Evolutionary conservation across 2,797 vertebrate genomes (phyloP), one percentile per base, ranked within the genome.

Genomic region (Labroides dimidiatus): DNA sequence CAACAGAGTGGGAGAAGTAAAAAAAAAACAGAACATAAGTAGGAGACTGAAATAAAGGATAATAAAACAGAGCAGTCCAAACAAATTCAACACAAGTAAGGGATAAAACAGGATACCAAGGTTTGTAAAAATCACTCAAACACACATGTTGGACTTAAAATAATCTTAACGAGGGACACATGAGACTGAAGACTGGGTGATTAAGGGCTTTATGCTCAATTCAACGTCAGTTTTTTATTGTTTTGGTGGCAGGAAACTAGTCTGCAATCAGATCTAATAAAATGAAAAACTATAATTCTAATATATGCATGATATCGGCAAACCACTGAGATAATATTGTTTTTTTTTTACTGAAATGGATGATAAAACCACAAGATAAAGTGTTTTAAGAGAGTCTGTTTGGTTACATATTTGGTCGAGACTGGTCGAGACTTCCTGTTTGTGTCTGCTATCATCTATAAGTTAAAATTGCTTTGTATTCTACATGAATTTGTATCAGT

Each of bases 11-110:
- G 37, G 30, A 50, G 11, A 60, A 77, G 58, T 56, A 52, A 64
- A 84, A 14, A n/a, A 44, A 63, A 72, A 62, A 45, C 11, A 69
- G 23, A 62, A 69, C 58, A 30, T 1, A 50, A 69, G 30, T 24
- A 21, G 54, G 44, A 69, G 19, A 72, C 45, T 19, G 45, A 57
- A 27, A 60, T 49, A 47, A 62, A 53, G 39, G n/a, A 55, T n/a
- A 65, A 52, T 36, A 73, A 74, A 73, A 56, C 2, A 74, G 23
- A 72, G 47, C 65, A 84, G 47, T 56, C 19, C 61, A 75, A 78
- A 87, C 20, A 51, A 74, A 79, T 62, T 15, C 16, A 62, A 76
- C 12, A 52, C 41, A 44, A 4, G 10, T 43, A 13, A 45, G 43
- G 64, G 56, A 61, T 7, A 48, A 41, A 1, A 20, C 53, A 17